Evolutionary conservation across 2,888 invertebrate species (phyloP).

Genomic region (Noctua fimbriata): DNA sequence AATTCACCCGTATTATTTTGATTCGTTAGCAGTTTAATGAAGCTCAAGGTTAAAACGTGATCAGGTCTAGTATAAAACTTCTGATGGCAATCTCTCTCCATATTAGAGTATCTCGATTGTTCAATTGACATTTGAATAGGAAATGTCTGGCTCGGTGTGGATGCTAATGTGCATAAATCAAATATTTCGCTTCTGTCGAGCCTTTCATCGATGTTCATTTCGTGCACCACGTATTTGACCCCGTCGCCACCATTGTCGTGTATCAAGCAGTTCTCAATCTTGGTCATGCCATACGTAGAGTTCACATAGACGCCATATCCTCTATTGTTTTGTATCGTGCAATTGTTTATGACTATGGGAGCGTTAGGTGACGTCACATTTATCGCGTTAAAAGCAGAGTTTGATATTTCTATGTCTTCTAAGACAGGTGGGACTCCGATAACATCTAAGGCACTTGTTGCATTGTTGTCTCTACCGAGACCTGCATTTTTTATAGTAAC

Average conservation of each 20-base stretch:
- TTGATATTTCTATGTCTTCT: conserved; percentile 94
- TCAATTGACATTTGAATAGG: conserved; percentile 95
- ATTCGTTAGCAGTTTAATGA: conserved; percentile 95
- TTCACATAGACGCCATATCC: conserved; percentile 97
- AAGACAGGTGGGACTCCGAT: conserved; percentile 97
- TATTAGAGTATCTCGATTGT: conserved; percentile 93
- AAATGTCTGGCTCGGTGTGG: conserved; percentile 96
- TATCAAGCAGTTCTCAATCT: conserved; percentile 94
- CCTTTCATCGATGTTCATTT: conserved; percentile 94
- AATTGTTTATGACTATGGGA: conserved; percentile 95
- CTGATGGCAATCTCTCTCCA: conserved; percentile 94
- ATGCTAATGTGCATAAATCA: conserved; percentile 96
- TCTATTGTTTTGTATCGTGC: conserved; percentile 95
- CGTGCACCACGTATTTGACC: conserved; percentile 95
- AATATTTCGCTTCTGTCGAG: conserved; percentile 94
- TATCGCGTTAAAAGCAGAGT: conserved; percentile 98
- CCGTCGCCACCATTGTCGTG: conserved; percentile 97
- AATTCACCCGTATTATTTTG: conserved; percentile 93
- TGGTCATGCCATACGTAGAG: conserved; percentile 95
- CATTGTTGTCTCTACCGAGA: conserved; percentile 94
- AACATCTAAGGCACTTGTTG: conserved; percentile 96
- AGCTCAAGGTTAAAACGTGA: conserved; percentile 96
- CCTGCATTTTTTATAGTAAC: conserved; percentile 96
- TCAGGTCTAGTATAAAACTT: conserved; percentile 94
- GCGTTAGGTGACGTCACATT: conserved; percentile 96